phyloP scores from a whole-genome alignment of 2,113 vertebrate genomes.

The Poeciliopsis occidentalis region DNA sequence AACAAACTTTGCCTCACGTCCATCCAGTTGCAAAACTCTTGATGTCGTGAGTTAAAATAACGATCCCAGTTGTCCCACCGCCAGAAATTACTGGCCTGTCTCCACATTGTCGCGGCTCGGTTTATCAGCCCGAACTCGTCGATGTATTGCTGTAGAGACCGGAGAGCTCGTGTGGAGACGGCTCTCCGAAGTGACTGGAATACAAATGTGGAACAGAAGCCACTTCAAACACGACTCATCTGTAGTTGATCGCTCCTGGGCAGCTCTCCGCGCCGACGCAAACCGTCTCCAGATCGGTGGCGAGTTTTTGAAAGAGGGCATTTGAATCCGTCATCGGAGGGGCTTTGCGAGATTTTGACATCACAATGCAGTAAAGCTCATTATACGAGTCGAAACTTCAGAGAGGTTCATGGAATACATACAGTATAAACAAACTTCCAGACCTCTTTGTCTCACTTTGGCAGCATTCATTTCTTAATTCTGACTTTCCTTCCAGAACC shows the following conservation, averaged over 20 bases:
- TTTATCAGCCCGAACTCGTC: background rate
- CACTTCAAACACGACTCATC: background rate
- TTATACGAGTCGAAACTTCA: background rate
- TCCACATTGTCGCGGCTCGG: background rate
- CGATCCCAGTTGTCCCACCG: conserved; percentile 3
- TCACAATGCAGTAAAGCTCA: background rate
- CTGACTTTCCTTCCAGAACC: background rate
- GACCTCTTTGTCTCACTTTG: background rate
- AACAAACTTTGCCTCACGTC: background rate
- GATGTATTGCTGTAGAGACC: too few relatives aligned
- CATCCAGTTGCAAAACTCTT: background rate
- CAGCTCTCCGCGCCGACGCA: conserved; percentile 13
- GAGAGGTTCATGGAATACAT: background rate
- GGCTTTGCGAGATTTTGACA: too few relatives aligned
- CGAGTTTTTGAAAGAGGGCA: background rate
- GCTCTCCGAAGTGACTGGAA: too few relatives aligned
- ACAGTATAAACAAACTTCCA: background rate
- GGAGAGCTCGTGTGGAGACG: too few relatives aligned
- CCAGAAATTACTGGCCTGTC: background rate
- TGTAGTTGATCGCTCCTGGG: background rate
- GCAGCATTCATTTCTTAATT: background rate
- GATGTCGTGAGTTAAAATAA: background rate
- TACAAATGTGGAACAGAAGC: background rate
- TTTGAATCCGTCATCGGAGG: background rate
- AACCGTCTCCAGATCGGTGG: background rate